Evolutionary conservation across 2,888 invertebrate species (phyloP).

Genomic region (Dascillus cervinus): DNA sequence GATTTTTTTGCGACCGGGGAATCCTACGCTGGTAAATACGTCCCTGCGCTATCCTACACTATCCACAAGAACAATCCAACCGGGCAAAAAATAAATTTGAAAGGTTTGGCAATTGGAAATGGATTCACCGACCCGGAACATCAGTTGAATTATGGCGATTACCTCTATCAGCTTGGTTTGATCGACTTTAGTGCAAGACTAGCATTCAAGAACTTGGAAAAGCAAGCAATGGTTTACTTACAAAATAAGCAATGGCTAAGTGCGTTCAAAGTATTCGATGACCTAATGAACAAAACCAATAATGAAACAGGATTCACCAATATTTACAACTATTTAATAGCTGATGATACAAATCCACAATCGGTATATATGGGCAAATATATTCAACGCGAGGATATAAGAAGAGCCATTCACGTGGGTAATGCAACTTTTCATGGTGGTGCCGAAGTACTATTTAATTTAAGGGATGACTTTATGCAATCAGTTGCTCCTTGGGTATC

Average conservation of each 20-base stretch:
- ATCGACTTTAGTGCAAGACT: slow-evolving; percentile 56
- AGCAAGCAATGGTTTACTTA: slow-evolving; percentile 52
- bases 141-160: slow-evolving; percentile 70
- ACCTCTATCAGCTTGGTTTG: slow-evolving; percentile 70
- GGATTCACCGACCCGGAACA: slow-evolving; percentile 72
- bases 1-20: slow-evolving; percentile 86
- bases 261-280: slow-evolving; percentile 67
- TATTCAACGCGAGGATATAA: slow-evolving; percentile 54
- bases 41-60: slow-evolving; percentile 68
- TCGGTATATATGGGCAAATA: slow-evolving; percentile 52
- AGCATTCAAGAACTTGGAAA: slow-evolving; percentile 54
- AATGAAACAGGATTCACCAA: slow-evolving; percentile 70
- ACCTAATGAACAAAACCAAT: slow-evolving; percentile 61
- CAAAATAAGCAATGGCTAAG: slow-evolving; percentile 54
- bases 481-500: slow-evolving; percentile 67
- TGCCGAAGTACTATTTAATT: slow-evolving; percentile 57
- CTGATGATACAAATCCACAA: slow-evolving; percentile 47
- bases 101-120: slow-evolving; percentile 71
- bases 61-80: slow-evolving; percentile 60
- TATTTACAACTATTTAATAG: slow-evolving; percentile 66
- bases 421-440: slow-evolving; percentile 60
- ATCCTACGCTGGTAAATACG: slow-evolving; percentile 78
- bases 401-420: slow-evolving; percentile 79
- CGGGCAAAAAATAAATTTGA: slow-evolving; percentile 59
- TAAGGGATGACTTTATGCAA: slow-evolving; percentile 74